Conservation (phyloP, 1,140 invertebrate genomes). For the Calliphora vicina region DNA sequence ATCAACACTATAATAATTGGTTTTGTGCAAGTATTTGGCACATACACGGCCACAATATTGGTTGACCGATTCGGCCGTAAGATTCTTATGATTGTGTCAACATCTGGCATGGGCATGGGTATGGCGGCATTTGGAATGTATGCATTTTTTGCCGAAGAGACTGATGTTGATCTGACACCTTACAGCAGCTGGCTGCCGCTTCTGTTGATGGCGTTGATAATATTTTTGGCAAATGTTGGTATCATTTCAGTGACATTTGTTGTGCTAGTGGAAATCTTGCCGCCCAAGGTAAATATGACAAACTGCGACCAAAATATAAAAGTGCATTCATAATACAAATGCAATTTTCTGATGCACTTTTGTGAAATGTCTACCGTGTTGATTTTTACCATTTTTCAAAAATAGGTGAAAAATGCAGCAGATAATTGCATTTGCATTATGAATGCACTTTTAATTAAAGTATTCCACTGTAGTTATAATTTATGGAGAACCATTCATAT, state of each 20-base stretch:
- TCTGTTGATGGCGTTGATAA: conserved; percentile 50
- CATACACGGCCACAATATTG: conserved; percentile 51
- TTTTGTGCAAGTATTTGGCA: conserved; percentile 65
- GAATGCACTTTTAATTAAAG: no score
- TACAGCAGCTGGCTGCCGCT: conserved; percentile 54
- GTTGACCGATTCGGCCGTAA: conserved; percentile 56
- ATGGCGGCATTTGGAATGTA: conserved; percentile 49
- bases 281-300: conserved; percentile 41
- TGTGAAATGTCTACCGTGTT: no score
- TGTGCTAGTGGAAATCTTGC: conserved; percentile 55
- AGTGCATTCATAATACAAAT: no score
- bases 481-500: no score
- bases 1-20: conserved; percentile 68
- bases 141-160: conserved; percentile 51
- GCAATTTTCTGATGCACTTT: no score
- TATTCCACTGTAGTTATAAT: no score
- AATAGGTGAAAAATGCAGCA: no score
- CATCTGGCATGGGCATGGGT: conserved; percentile 45
- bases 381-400: no score
- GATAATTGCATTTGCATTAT: no score
- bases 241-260: conserved; percentile 54
- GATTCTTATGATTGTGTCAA: conserved; percentile 51
- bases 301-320: neutral
- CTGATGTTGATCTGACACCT: conserved; percentile 42
- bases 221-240: conserved; percentile 54